phyloP scores from a whole-genome alignment of 64 coral and sea anemone genomes.

The Exaiptasia diaphana region DNA sequence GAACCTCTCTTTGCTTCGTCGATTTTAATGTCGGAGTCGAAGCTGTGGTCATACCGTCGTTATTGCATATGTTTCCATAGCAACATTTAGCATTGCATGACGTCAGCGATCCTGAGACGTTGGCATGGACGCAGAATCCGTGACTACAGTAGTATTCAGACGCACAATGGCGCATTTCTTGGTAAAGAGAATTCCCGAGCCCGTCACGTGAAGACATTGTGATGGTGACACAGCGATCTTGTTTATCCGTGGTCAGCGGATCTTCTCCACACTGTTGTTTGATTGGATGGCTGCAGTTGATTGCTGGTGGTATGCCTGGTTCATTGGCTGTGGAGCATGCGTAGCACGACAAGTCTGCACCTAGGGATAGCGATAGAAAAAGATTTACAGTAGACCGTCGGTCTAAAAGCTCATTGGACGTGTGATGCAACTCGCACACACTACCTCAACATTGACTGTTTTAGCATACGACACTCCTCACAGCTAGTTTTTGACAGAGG shows the following conservation, averaged over 20 bases:
- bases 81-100: background rate
- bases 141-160: background rate
- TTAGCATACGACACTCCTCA: too few species aligned
- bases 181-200: background rate
- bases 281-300: background rate
- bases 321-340: conserved; percentile 3
- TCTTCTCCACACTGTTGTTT: background rate
- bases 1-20: background rate
- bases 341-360: background rate
- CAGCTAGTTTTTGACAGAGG: too few species aligned
- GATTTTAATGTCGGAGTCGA: background rate
- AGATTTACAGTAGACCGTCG: too few species aligned
- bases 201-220: background rate
- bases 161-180: conserved; percentile 1
- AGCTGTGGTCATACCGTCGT: background rate
- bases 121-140: background rate
- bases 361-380: too few species aligned
- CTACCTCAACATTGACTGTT: too few species aligned
- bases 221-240: conserved; percentile 12
- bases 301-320: background rate
- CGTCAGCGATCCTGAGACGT: background rate
- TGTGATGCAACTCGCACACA: too few species aligned
- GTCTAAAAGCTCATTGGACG: too few species aligned
- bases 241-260: background rate
- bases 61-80: background rate